Conservation (phyloP, 2,888 invertebrate genomes). For the Frankliniella fusca region DNA sequence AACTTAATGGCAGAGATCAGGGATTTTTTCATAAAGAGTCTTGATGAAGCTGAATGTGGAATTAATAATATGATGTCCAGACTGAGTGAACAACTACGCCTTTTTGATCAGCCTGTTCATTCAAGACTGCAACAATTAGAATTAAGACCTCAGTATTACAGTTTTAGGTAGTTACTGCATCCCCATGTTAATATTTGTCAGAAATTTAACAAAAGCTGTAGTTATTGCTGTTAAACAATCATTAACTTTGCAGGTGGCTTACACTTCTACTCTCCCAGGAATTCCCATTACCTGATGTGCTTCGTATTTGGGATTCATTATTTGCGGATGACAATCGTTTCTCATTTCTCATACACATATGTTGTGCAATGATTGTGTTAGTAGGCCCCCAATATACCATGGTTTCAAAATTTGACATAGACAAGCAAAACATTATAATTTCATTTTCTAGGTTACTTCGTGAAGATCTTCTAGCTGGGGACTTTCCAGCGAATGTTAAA, state of each 20-base stretch:
- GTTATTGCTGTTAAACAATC: background rate
- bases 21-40: conserved; percentile 92
- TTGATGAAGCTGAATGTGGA: conserved; percentile 90
- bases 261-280: conserved; percentile 94
- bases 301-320: conserved; percentile 95
- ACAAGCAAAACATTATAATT: conserved; percentile 28
- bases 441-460: conserved; percentile 67
- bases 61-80: conserved; percentile 86
- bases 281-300: conserved; percentile 93
- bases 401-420: background rate
- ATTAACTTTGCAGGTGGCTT: conserved; percentile 71
- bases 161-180: conserved; percentile 65
- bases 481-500: conserved; percentile 92
- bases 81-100: conserved; percentile 69
- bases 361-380: conserved; percentile 97
- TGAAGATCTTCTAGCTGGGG: conserved; percentile 75
- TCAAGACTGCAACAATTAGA: conserved; percentile 74
- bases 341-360: conserved; percentile 84
- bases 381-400: conserved; percentile 46
- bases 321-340: conserved; percentile 88
- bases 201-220: background rate
- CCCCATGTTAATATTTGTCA: background rate
- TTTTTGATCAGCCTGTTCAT: conserved; percentile 73
- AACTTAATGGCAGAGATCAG: conserved; percentile 96
- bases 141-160: conserved; percentile 91